Conservation (phyloP, 1,140 invertebrate genomes). For the Daktulosphaira vitifoliae region DNA sequence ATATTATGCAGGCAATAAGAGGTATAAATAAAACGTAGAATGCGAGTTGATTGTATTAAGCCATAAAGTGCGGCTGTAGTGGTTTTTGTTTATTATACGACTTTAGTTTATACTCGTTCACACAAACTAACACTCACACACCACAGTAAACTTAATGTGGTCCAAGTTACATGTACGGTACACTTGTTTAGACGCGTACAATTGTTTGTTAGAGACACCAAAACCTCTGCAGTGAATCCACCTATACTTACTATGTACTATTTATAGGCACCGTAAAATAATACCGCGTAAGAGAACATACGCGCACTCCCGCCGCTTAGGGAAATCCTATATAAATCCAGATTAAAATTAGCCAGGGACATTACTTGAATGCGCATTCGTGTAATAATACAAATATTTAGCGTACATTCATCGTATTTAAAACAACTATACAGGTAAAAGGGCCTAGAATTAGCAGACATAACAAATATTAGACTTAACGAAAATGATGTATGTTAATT, state of each 20-base stretch:
- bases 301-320: not conserved
- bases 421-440: too few relatives aligned
- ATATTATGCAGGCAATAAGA: too few relatives aligned
- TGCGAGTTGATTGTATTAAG: conserved; percentile 28
- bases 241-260: not conserved
- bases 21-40: not conserved
- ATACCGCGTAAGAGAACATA: not conserved
- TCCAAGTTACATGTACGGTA: not conserved
- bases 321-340: conserved; percentile 24
- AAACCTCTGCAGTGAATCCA: not conserved
- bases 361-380: too few relatives aligned
- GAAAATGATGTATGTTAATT: too few relatives aligned
- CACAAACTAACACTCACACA: too few relatives aligned
- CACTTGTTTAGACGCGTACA: too few relatives aligned
- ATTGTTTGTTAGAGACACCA: conserved; percentile 12
- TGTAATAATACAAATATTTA: too few relatives aligned
- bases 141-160: not conserved
- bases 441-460: too few relatives aligned
- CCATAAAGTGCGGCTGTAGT: not conserved
- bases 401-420: too few relatives aligned
- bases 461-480: too few relatives aligned
- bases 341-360: not conserved
- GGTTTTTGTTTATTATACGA: conserved; percentile 21
- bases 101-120: not conserved
- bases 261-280: not conserved